Percentiles rank a stretch among this genome's conserved stretches.
Evolutionary conservation across 2,113 vertebrate species (phyloP).

Genomic region (Megaptera novaeangliae): DNA sequence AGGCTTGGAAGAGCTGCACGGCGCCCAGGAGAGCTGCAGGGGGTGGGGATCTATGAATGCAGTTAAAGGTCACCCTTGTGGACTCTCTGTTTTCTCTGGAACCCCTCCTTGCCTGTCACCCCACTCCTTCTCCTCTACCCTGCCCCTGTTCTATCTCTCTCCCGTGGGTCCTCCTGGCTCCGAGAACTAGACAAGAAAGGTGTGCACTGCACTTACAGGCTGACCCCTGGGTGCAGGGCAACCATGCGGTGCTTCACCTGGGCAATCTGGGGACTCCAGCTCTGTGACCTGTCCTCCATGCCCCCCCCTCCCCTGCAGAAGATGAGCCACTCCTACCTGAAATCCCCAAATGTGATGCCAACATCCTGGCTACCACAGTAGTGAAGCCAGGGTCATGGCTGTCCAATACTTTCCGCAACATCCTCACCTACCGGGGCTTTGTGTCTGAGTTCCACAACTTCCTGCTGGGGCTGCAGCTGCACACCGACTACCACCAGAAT

Average conservation of each 20-base stretch:
- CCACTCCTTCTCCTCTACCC: neutral
- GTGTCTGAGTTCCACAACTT: slow-evolving; percentile 84
- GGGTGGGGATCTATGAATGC: neutral
- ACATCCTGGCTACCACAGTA: slow-evolving; percentile 74
- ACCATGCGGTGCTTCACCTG: neutral
- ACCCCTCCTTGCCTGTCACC: neutral
- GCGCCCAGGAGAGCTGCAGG: neutral
- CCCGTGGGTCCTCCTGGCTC: neutral
- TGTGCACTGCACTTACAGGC: neutral
- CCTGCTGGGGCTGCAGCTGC: slow-evolving; percentile 79
- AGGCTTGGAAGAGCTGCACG: neutral
- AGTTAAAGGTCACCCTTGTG: neutral
- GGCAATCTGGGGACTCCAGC: neutral
- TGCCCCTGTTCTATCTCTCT: neutral
- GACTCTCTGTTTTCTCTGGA: neutral
- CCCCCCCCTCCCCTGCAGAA: slow-evolving; percentile 61
- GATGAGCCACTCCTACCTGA: slow-evolving; percentile 71
- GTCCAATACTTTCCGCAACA: slow-evolving; percentile 75
- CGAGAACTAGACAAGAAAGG: neutral
- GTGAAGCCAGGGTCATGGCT: slow-evolving; percentile 76
- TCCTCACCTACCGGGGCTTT: slow-evolving; percentile 77
- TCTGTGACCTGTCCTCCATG: neutral
- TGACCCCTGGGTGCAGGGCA: neutral
- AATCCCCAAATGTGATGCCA: slow-evolving; percentile 67
- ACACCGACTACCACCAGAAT: slow-evolving; percentile 78